A percentile compares a stretch with the other conserved stretches of the same genome.
Evolutionary conservation across 2,113 vertebrate species (phyloP).

Genomic region (Macquaria australasica): DNA sequence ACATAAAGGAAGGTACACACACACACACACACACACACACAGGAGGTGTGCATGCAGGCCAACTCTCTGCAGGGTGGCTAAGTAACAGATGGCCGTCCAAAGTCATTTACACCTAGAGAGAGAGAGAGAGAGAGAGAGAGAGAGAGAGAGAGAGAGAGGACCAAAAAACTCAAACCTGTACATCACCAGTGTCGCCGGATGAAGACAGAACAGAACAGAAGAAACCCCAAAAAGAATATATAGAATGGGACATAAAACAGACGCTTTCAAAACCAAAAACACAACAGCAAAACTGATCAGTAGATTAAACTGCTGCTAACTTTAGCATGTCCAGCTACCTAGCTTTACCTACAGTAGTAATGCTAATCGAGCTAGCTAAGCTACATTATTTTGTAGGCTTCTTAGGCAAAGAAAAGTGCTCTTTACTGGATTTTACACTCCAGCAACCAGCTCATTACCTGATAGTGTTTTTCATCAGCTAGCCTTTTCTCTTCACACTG

Average conservation of each 20-base stretch:
- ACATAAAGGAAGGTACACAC: conserved; percentile 59
- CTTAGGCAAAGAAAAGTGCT: too few species aligned
- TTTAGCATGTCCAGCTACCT: background rate
- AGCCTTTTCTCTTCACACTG: too few species aligned
- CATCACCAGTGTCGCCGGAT: conserved; percentile 44
- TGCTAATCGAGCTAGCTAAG: background rate
- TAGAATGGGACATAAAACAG: too few species aligned
- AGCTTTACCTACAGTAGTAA: background rate
- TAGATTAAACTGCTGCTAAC: too few species aligned
- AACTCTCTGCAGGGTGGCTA: conserved; percentile 81
- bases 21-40: conserved; percentile 55
- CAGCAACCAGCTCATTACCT: too few species aligned
- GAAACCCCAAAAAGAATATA: background rate
- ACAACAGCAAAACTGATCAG: too few species aligned
- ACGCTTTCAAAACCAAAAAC: background rate
- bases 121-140: conserved; percentile 40
- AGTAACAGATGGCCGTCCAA: conserved; percentile 83
- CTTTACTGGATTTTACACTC: too few species aligned
- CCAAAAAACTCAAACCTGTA: conserved; percentile 56
- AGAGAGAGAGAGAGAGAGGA: conserved; percentile 31
- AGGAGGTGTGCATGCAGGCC: conserved; percentile 79
- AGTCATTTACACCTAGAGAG: conserved; percentile 82
- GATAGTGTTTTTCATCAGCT: too few species aligned
- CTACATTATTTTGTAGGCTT: background rate
- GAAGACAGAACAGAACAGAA: conserved; percentile 16